Base-by-base conservation (phyloP, 2,113 vertebrate genomes). In the Variabilichromis moorii region DNA sequence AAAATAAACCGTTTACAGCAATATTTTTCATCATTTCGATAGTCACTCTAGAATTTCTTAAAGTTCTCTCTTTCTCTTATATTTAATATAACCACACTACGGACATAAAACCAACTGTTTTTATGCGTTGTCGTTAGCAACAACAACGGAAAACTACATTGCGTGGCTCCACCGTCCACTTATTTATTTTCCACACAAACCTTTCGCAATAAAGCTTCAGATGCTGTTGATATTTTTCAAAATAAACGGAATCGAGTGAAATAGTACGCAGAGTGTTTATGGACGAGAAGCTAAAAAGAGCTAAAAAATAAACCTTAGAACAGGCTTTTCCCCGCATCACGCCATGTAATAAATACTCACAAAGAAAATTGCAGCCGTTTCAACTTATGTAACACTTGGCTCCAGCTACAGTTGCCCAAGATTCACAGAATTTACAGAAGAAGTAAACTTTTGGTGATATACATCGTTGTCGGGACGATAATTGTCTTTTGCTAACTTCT, bases 141-240 rank as follows among this genome's bases (percentile, higher is more conserved):
- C 57, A 33, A 19, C 28, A 1, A 1, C 2, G 2, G 8, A 31
- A 31, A 61, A 61, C 1, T 5, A 13, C 12, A 0, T 17, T 61
- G 26, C 5, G 3, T 31, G 3, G 57, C 14, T 61, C 28, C 57
- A 33, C 57, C 5, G 14, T 61, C 16, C 28, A 2, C 28, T 61
- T 33, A 9, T 31, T 31, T 61, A 61, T 61, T 55, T 54, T 2
- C 53, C 53, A 24, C 10, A 24, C 4, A 54, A 54, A 54, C 1
- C 10, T 24, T 61, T 61, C 57, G 1, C 57, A 33, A 33, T 33
- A 61, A 61, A 61, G 3, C 28, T 61, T 31, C 16, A 6, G 57
- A 61, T 61, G 28, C 5, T 33, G 28, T 61, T 61, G 28, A 61
- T 2, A 61, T 33, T 61, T 61, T 61, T 19, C 28, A 61, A 61